Evolutionary conservation across 2,888 invertebrate genomes (phyloP).

Genomic region (Ochropleura plecta): DNA sequence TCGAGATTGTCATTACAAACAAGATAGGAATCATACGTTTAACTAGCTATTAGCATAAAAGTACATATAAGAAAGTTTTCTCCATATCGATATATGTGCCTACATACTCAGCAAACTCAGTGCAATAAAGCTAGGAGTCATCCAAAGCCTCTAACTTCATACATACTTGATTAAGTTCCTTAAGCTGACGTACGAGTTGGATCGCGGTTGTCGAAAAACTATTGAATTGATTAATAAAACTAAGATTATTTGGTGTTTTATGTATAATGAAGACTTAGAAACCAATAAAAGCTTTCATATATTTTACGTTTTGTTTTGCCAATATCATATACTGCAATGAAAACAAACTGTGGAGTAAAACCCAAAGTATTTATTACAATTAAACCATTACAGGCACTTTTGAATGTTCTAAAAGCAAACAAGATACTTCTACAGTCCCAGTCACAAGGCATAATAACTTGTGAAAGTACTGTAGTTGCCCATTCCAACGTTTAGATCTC

Average conservation of each 20-base stretch:
- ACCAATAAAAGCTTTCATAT: background rate
- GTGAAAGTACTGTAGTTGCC: no score
- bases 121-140: constrained; percentile 37
- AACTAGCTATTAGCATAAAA: background rate
- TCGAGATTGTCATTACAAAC: background rate
- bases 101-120: background rate
- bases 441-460: no score
- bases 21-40: background rate
- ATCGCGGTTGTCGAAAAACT: constrained; percentile 20
- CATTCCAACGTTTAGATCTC: no score
- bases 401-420: no score
- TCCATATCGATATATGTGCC: background rate
- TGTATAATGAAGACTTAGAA: background rate
- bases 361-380: no score
- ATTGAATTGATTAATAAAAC: constrained; percentile 3
- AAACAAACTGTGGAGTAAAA: background rate
- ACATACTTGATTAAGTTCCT: constrained; percentile 48
- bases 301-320: background rate
- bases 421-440: no score
- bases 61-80: background rate
- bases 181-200: constrained; percentile 9
- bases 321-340: background rate
- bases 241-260: background rate
- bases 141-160: constrained; percentile 32
- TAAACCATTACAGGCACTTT: no score